Evolutionary conservation across 2,797 vertebrate species (phyloP), one percentile per base, ranked within the genome.

Genomic region (Enoplosus armatus): DNA sequence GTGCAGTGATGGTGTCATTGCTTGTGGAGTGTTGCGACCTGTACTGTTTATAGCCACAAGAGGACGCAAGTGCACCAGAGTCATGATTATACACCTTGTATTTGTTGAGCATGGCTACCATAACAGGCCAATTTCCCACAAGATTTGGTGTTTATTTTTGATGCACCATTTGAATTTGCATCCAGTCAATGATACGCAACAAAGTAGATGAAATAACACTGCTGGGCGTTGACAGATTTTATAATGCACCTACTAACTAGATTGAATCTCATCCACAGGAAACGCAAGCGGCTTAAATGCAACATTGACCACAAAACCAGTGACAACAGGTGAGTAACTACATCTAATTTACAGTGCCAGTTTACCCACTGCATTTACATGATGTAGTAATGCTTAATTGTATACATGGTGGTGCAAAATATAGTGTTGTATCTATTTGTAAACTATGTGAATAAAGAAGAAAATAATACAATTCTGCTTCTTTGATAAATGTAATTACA

Each of bases 181-280:
- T 35, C 27, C 37, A 55, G 27, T 39, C 16, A 33, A 27, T 24
- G 20, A n/a, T 8, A 22, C 50, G 24, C 14, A 27, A 33, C 10
- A 63, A 54, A 33, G 12, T 14, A 56, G 12, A 24, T 41, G 10
- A 59, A 53, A 27, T 24, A n/a, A 27, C 4, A 22, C 27, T 50
- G 33, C 33, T 35, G 26, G 3, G 3, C 31, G n/a, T 27, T 62
- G 22, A 63, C 12, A 47, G 8, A 43, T 53, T 31, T 24, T 10
- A 39, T 1, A n/a, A 14, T 47, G 31, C 29, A 35, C 27, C 4
- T 0, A 31, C 15, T 55, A 45, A 74, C 31, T 6, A 63, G 3
- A 43, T 22, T 26, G 1, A 26, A 37, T 73, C 9, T 47, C 47
- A 72, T 79, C 29, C 45, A 50, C 43, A 83, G 80, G 15, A 71